Evolutionary conservation across 1,140 invertebrate genomes (phyloP).

Genomic region (Pseudomyrmex dendroicus): DNA sequence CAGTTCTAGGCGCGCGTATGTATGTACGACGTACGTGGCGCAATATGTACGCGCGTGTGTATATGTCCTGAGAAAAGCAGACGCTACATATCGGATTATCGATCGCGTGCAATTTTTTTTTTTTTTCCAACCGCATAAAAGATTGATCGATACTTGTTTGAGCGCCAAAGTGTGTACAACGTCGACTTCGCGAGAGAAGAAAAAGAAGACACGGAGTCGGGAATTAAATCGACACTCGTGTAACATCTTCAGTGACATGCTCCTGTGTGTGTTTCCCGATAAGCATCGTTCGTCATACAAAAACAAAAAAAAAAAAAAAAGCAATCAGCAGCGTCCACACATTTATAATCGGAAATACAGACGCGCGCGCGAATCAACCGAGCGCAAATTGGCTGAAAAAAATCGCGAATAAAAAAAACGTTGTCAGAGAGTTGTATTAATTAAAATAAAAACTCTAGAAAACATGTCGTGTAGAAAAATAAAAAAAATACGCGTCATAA

Average conservation of each 20-base stretch:
- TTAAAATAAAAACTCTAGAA: constrained; percentile 25
- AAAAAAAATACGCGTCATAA: no score
- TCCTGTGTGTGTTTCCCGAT: neutral
- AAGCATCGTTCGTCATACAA: neutral
- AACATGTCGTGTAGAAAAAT: no score
- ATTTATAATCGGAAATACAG: neutral
- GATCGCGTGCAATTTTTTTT: constrained; percentile 47
- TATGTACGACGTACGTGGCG: constrained; percentile 25
- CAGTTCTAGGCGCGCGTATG: constrained; percentile 27
- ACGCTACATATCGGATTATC: constrained; percentile 52
- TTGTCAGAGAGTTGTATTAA: constrained; percentile 1
- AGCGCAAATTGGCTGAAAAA: neutral
- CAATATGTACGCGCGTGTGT: constrained; percentile 37
- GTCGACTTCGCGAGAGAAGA: constrained; percentile 38
- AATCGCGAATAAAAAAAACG: constrained; percentile 26
- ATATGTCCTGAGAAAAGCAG: constrained; percentile 35
- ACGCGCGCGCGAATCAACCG: neutral
- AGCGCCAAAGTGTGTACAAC: constrained; percentile 44
- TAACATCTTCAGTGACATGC: constrained; percentile 1
- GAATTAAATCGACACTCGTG: constrained; percentile 6
- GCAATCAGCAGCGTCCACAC: no score
- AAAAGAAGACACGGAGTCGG: constrained; percentile 33
- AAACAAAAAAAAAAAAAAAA: neutral
- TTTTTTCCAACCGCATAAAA: constrained; percentile 44
- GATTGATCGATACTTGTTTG: constrained; percentile 56